These are phyloP conservation scores for Percopsis omiscomaycus DNA, from an alignment of 2,797 vertebrate genomes.

Conservation along the genomic window DNA sequence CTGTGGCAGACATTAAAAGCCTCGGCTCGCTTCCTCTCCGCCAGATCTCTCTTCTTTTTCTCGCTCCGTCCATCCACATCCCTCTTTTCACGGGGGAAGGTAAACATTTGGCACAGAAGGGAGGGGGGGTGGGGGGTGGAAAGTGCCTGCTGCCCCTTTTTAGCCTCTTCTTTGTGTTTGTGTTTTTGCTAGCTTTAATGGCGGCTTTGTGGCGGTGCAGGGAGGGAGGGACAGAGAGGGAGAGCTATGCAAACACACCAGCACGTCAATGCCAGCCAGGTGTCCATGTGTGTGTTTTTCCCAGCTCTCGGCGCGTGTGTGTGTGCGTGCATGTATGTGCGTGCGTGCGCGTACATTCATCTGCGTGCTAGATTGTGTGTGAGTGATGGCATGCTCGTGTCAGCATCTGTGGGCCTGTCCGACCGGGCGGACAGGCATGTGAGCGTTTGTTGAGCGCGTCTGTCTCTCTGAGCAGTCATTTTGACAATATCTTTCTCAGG, in stretches of 20 bases:
- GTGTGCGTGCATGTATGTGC: slow-evolving; percentile 15
- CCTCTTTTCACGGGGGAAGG: slow-evolving; percentile 66
- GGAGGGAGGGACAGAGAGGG: slow-evolving; percentile 53
- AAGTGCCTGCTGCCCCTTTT: slow-evolving; percentile 65
- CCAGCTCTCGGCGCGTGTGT: slow-evolving; percentile 20
- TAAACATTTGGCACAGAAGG: slow-evolving; percentile 67
- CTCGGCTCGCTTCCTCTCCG: slow-evolving; percentile 78
- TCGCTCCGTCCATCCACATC: slow-evolving; percentile 67
- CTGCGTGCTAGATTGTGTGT: not conserved
- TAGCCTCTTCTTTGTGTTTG: slow-evolving; percentile 66
- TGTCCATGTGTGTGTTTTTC: slow-evolving; percentile 52
- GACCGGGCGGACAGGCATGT: not conserved
- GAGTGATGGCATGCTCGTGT: slow-evolving; percentile 17
- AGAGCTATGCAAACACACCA: slow-evolving; percentile 66
- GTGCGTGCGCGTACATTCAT: not conserved
- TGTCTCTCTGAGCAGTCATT: not conserved
- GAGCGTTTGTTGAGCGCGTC: slow-evolving; percentile 9
- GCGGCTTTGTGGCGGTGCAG: slow-evolving; percentile 70
- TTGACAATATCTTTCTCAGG: not conserved
- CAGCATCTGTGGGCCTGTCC: slow-evolving; percentile 1
- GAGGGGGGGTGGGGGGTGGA: slow-evolving; percentile 57
- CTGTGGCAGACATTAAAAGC: slow-evolving; percentile 82
- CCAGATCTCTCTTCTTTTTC: slow-evolving; percentile 72
- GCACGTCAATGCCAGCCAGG: slow-evolving; percentile 61
- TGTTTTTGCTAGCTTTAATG: slow-evolving; percentile 65